Evolutionary conservation across 2,113 vertebrate genomes (phyloP).

Genomic region (Pedionomus torquatus): DNA sequence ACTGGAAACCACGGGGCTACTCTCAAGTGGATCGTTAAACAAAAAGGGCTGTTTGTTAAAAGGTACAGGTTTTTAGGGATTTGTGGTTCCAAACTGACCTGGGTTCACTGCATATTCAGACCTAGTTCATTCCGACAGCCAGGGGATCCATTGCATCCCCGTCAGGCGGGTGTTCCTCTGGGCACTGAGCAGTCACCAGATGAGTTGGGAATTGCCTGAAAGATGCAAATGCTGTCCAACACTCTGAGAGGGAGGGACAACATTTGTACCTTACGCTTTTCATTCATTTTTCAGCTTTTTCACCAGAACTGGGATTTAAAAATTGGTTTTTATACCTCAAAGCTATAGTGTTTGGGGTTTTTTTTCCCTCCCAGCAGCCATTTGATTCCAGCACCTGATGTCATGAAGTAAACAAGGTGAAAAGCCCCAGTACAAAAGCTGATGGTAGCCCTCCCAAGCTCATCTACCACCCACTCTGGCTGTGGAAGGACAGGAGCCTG

Average conservation of each 20-base stretch:
- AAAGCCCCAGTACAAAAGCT: fast-evolving
- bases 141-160: background rate
- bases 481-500: background rate
- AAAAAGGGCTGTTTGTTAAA: slow-evolving; percentile 8
- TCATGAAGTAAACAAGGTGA: background rate
- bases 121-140: background rate
- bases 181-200: background rate
- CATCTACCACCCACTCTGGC: background rate
- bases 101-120: background rate
- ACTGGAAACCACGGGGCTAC: background rate
- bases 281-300: background rate
- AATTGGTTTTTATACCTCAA: background rate
- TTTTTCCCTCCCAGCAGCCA: background rate
- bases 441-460: background rate
- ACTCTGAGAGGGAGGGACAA: background rate
- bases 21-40: slow-evolving; percentile 15
- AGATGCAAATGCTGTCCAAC: background rate
- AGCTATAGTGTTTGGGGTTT: background rate
- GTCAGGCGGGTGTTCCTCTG: background rate
- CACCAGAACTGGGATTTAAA: background rate
- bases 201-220: background rate
- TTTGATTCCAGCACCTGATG: background rate
- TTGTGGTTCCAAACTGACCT: background rate
- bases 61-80: background rate
- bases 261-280: background rate